Evolutionary conservation across 2,113 vertebrate genomes (phyloP).

Genomic region (Peucedramus taeniatus): DNA sequence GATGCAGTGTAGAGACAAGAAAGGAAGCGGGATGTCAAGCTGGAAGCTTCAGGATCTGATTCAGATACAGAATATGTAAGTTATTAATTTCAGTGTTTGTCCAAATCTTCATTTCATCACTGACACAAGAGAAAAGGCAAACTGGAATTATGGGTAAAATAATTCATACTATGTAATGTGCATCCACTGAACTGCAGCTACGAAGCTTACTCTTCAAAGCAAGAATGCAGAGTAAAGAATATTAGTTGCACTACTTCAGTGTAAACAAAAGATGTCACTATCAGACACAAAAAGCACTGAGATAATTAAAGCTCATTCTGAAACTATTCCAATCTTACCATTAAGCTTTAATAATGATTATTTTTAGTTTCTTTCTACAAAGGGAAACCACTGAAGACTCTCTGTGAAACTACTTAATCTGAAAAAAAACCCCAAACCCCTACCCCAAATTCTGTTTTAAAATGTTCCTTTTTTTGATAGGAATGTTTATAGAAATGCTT

Average conservation of each 20-base stretch:
- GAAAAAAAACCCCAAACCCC: neutral
- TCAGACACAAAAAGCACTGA: neutral
- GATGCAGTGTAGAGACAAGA: neutral
- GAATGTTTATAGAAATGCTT: neutral
- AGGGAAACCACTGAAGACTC: constrained; percentile 22
- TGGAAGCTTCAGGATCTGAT: neutral
- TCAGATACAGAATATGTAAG: neutral
- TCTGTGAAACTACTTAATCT: neutral
- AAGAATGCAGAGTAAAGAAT: neutral
- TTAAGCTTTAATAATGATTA: neutral
- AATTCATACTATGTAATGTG: neutral
- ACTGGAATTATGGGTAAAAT: neutral
- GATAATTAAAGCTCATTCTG: neutral
- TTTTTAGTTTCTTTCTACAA: constrained; percentile 36
- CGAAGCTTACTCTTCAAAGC: neutral
- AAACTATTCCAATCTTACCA: neutral
- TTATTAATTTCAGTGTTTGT: neutral
- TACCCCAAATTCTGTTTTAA: neutral
- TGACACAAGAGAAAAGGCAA: neutral
- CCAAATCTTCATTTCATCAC: neutral
- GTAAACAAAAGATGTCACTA: constrained; percentile 51
- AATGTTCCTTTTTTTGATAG: neutral
- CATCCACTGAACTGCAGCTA: neutral
- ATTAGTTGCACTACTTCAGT: neutral
- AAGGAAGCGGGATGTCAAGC: neutral